Evolutionary conservation across 2,797 vertebrate genomes (phyloP).

Genomic region (Megaceryle alcyon): DNA sequence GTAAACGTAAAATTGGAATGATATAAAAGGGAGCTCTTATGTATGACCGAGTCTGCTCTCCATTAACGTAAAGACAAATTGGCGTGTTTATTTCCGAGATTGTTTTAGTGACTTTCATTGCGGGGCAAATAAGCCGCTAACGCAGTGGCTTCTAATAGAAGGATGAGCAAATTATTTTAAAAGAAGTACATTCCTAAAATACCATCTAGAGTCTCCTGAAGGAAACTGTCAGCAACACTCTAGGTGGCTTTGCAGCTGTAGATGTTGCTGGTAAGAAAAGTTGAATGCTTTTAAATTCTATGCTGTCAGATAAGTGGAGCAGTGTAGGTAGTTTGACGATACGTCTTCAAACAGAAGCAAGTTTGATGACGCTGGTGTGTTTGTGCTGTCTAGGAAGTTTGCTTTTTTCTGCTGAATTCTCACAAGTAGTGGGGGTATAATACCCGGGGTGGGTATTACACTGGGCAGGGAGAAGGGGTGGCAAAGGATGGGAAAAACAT

Average conservation of each 20-base stretch:
- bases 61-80: background rate
- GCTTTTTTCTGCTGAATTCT: background rate
- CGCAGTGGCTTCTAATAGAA: background rate
- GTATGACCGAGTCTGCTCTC: background rate
- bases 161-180: background rate
- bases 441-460: background rate
- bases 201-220: background rate
- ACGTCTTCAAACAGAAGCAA: background rate
- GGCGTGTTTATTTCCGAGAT: background rate
- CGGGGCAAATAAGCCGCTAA: background rate
- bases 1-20: background rate
- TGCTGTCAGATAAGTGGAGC: background rate
- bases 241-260: background rate
- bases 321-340: background rate
- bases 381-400: background rate
- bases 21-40: accelerated
- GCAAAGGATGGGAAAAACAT: too few species aligned
- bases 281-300: background rate
- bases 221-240: background rate
- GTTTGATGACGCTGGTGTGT: background rate
- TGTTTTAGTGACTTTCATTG: background rate
- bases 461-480: background rate
- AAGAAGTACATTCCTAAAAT: background rate
- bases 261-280: background rate
- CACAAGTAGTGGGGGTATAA: background rate